These are phyloP conservation scores for Indri indri DNA, from an alignment of 2,113 vertebrate species.

Conservation along the genomic window DNA sequence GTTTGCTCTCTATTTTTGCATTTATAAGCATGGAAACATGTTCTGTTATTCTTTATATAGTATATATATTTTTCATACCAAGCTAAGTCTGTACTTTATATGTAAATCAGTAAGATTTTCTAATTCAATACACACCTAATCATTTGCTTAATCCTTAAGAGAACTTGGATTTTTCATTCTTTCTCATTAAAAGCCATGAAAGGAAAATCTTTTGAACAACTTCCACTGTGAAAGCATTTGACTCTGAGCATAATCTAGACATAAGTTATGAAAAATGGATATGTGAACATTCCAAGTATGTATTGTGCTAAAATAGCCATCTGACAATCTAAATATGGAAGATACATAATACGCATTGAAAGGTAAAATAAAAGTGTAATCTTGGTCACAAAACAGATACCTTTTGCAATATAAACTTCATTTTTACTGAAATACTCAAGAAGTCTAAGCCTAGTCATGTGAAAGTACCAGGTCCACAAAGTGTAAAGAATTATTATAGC, in stretches of 20 bases:
- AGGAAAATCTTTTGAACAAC: conserved; percentile 5
- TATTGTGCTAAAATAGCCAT: not conserved
- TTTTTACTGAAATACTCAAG: conserved; percentile 46
- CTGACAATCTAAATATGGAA: not conserved
- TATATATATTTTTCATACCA: conserved; percentile 15
- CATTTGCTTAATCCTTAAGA: conserved; percentile 54
- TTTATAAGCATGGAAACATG: not conserved
- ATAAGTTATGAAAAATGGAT: not conserved
- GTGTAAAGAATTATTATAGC: conserved; percentile 60
- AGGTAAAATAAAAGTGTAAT: conserved; percentile 35
- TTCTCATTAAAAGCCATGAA: conserved; percentile 57
- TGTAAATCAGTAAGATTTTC: conserved; percentile 50
- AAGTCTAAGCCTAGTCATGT: conserved; percentile 34
- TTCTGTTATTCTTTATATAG: conserved; percentile 24
- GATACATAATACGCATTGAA: not conserved
- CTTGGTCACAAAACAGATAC: conserved; percentile 39
- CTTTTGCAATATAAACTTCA: conserved; percentile 40
- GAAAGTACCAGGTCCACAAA: conserved; percentile 48
- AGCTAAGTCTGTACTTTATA: conserved; percentile 30
- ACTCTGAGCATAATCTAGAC: not conserved
- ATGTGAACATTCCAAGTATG: not conserved
- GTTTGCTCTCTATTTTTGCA: conserved; percentile 37
- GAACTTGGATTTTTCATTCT: conserved; percentile 41
- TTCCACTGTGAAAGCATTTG: not conserved
- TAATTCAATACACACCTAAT: conserved; percentile 35